phyloP scores from a whole-genome alignment of 23 tunicate genomes.

The Trididemnum clinides region DNA sequence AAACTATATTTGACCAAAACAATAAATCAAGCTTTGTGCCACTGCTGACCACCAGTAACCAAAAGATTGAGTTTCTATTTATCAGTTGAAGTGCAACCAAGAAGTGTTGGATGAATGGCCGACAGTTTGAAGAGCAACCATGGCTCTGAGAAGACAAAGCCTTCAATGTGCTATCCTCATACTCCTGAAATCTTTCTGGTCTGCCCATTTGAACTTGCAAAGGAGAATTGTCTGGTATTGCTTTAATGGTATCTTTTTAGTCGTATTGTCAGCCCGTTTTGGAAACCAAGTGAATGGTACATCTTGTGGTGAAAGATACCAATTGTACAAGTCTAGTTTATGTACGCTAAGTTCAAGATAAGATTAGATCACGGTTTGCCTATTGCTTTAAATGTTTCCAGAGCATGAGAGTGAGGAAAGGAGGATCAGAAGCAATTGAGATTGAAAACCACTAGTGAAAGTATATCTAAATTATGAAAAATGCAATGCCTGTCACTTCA shows the following conservation, averaged over 20 bases:
- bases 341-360: constrained; percentile 6
- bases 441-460: background rate
- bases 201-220: too few species aligned
- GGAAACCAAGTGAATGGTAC: background rate
- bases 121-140: background rate
- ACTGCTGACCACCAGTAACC: too few species aligned
- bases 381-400: constrained; percentile 1
- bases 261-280: background rate
- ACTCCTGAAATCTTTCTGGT: too few species aligned
- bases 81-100: background rate
- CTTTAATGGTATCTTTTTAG: background rate
- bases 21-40: too few species aligned
- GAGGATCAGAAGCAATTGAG: constrained; percentile 14
- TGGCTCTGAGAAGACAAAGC: background rate
- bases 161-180: constrained; percentile 7
- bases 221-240: background rate
- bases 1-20: too few species aligned
- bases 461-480: background rate
- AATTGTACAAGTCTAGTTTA: constrained; percentile 5
- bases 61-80: background rate
- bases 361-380: background rate
- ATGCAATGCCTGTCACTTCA: background rate
- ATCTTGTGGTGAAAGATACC: constrained; percentile 19
- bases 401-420: background rate
- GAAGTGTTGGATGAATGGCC: background rate